phyloP scores from a whole-genome alignment of 1,140 invertebrate species.

The Spodoptera frugiperda region DNA sequence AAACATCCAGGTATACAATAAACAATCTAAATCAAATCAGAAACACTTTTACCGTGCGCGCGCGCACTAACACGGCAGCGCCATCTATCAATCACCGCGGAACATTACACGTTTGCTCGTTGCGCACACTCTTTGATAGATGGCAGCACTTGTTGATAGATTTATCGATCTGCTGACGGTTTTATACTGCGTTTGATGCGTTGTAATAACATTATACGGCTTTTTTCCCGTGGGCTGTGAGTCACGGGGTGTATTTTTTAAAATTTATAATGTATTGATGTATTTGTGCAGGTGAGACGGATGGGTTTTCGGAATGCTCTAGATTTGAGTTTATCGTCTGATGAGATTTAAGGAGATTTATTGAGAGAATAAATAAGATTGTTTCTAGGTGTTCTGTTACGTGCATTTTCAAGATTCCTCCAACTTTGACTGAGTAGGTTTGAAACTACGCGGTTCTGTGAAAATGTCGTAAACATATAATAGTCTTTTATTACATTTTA shows the following conservation, averaged over 20 bases:
- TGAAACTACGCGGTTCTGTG: too few relatives aligned
- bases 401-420: constrained; percentile 3
- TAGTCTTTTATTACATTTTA: too few relatives aligned
- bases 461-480: too few relatives aligned
- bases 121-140: constrained; percentile 69
- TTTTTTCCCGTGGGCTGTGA: constrained; percentile 52
- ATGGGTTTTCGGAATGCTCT: constrained; percentile 41
- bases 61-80: constrained; percentile 58
- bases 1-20: constrained; percentile 46
- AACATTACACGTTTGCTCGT: constrained; percentile 74
- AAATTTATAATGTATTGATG: constrained; percentile 47
- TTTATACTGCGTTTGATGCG: constrained; percentile 71
- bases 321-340: constrained; percentile 31
- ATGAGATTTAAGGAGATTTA: constrained; percentile 37
- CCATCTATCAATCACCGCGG: constrained; percentile 76
- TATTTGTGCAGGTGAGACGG: constrained; percentile 49
- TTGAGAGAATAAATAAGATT: constrained; percentile 23
- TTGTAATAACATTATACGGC: constrained; percentile 62
- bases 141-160: constrained; percentile 75
- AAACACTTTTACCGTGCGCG: constrained; percentile 47
- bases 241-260: constrained; percentile 46
- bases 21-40: constrained; percentile 54
- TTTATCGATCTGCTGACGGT: constrained; percentile 69
- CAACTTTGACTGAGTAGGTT: too few relatives aligned
- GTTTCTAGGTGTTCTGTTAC: constrained; percentile 17